A percentile compares a stretch with the other conserved stretches of the same genome.
Evolutionary conservation across 23 tunicate species (phyloP).

Genomic region (Phallusia fumigata): DNA sequence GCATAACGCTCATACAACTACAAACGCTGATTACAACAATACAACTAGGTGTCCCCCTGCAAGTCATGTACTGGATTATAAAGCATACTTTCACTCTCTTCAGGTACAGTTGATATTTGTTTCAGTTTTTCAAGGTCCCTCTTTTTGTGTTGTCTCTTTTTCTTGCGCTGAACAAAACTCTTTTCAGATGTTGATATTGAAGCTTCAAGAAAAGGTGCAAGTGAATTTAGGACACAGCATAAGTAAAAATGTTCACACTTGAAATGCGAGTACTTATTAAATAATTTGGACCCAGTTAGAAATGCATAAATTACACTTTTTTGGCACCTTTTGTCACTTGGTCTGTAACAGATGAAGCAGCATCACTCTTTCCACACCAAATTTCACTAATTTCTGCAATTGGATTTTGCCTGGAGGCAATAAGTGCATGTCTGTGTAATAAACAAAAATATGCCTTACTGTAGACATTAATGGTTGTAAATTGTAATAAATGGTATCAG

Average conservation of each 20-base stretch:
- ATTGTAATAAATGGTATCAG: too few relatives aligned
- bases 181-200: neutral
- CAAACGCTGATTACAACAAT: too few relatives aligned
- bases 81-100: neutral
- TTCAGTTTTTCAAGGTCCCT: neutral
- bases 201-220: neutral
- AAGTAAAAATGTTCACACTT: neutral
- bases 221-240: neutral
- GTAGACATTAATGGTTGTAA: too few relatives aligned
- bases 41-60: too few relatives aligned
- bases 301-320: neutral
- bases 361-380: slow-evolving; percentile 54
- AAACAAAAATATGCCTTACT: neutral
- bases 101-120: neutral
- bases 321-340: neutral
- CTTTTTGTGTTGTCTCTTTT: neutral
- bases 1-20: too few relatives aligned
- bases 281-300: neutral
- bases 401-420: slow-evolving; percentile 15
- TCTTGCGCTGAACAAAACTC: neutral
- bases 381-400: slow-evolving; percentile 50
- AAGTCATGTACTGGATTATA: neutral
- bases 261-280: neutral
- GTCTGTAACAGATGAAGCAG: neutral
- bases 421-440: slow-evolving; percentile 3